Evolutionary conservation across 1,140 invertebrate genomes (phyloP), one percentile per base, ranked within the genome.

Genomic region (Drosophila erecta): DNA sequence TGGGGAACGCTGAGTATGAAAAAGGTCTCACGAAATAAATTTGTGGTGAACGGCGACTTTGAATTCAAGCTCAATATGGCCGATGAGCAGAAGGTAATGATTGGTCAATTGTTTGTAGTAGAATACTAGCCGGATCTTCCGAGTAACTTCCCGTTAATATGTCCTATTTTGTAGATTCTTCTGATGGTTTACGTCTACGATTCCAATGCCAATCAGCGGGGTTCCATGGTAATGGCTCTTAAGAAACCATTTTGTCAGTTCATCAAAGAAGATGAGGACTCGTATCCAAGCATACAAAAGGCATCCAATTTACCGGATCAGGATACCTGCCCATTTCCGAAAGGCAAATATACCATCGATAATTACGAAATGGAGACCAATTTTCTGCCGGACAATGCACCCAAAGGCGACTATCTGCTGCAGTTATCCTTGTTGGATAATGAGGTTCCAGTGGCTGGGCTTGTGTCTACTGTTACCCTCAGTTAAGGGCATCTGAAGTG

Each of bases 241-340:
- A 62, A 79, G 11, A 85, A 85, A 10, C 85, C 80, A 0, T 81
- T 90, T 54, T 90, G 85, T n/a, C 24, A 81, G 59, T 90, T 90
- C 33, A 15, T 90, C 46, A 90, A 73, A 12, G 85, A 90, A 56
- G 85, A 90, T 40, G 17, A 56, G 35, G 71, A 90, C 51, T 85
- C 85, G 0, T 90, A 90, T 90, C 85, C 85, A 0, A 37, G 72
- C 33, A 4, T 90, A 12, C 56, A 58, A 10, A 69, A 85, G 40
- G 37, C 44, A 7, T 90, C 86, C 35, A 62, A 75, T 47, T 17
- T 90, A 49, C 86, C 86, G 15, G 61, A 79, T 4, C 78, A 66
- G 47, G 81, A 58, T 14, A 51, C 37, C 0, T 90, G 86, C 12
- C 86, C 86, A 0, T 79, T 90, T 10, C 76, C 81, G 7, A 90